Conservation (phyloP, 1,140 invertebrate species). For the Scaptomyza hsui region DNA sequence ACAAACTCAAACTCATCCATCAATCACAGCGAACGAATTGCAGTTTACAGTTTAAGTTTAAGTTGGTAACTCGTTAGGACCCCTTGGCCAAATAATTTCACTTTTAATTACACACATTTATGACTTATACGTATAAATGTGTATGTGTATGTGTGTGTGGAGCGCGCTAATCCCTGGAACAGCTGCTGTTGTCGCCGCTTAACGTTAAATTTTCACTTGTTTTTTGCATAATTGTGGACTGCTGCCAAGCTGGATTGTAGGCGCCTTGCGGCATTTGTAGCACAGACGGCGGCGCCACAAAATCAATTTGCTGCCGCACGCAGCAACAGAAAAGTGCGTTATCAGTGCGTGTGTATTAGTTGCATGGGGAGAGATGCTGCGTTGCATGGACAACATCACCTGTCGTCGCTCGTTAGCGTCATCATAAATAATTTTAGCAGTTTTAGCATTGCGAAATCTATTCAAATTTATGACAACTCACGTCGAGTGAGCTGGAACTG, state of each 20-base stretch:
- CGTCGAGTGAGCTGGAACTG: constrained; percentile 10
- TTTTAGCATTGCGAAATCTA: constrained; percentile 70
- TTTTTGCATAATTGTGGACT: constrained; percentile 76
- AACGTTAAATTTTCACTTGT: constrained; percentile 78
- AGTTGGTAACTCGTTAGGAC: constrained; percentile 66
- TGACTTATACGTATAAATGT: not conserved
- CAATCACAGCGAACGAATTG: constrained; percentile 63
- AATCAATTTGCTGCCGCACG: constrained; percentile 77
- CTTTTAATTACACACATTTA: constrained; percentile 71
- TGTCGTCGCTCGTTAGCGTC: constrained; percentile 80
- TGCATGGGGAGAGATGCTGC: constrained; percentile 6
- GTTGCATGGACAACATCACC: constrained; percentile 54
- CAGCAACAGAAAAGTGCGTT: constrained; percentile 73
- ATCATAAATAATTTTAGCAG: constrained; percentile 78
- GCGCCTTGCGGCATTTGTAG: constrained; percentile 46
- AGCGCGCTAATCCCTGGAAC: constrained; percentile 63
- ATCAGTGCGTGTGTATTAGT: constrained; percentile 45
- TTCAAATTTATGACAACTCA: constrained; percentile 73
- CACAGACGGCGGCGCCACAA: constrained; percentile 78
- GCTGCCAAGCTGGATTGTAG: constrained; percentile 1
- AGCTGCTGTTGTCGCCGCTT: constrained; percentile 54
- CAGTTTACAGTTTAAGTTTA: constrained; percentile 46
- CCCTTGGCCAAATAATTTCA: constrained; percentile 71
- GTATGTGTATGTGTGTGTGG: not conserved
- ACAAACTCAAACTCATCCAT: constrained; percentile 82